Percentiles rank a stretch among this genome's conserved stretches.
Conservation (phyloP, 2,797 vertebrate species). For the Cuculus canorus region DNA sequence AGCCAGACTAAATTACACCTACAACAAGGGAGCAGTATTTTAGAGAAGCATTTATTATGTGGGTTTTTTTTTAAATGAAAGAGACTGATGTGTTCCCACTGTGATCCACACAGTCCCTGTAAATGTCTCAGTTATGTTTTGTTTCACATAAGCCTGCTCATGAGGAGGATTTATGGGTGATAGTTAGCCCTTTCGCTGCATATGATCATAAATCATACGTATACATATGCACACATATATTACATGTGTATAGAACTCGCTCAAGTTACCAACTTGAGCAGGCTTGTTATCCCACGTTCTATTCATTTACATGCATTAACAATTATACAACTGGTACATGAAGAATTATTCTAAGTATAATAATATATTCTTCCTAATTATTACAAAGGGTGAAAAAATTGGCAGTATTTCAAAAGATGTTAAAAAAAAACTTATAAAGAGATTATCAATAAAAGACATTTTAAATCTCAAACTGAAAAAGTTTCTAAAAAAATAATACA, state of each 20-base stretch:
- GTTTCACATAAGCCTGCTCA: not conserved
- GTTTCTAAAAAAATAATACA: not conserved
- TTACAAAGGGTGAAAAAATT: not conserved
- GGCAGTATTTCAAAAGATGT: not conserved
- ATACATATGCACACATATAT: not conserved
- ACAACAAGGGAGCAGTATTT: slow-evolving; percentile 30
- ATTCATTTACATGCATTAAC: not conserved
- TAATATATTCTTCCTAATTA: not conserved
- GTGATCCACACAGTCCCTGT: not conserved
- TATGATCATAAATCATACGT: not conserved
- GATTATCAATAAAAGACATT: not conserved
- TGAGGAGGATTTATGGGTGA: not conserved
- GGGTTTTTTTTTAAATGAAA: not conserved
- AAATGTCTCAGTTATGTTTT: not conserved
- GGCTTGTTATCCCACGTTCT: not conserved
- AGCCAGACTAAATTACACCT: not conserved
- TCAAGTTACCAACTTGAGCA: not conserved
- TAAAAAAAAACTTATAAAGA: not conserved
- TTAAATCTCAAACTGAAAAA: not conserved
- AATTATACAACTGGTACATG: not conserved
- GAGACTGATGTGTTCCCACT: not conserved
- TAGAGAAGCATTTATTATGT: not conserved
- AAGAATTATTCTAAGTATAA: not conserved
- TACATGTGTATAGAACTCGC: not conserved
- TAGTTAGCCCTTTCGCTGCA: not conserved